These are phyloP conservation scores for Papilio polyxenes DNA, from an alignment of 1,140 invertebrate genomes.

Conservation along the genomic window DNA sequence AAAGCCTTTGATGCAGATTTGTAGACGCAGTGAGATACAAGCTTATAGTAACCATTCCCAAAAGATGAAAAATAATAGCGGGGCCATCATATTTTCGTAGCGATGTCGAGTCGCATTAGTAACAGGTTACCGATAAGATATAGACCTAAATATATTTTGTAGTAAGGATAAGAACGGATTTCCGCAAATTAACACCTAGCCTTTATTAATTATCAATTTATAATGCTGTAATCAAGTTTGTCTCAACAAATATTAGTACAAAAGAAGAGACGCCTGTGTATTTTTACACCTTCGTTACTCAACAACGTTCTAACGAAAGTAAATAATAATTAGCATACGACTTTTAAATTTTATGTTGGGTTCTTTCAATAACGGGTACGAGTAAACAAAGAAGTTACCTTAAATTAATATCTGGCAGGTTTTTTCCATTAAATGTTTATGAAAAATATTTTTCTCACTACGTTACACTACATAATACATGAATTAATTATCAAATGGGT, in stretches of 20 bases:
- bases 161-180: slow-evolving; percentile 27
- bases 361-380: slow-evolving; percentile 22
- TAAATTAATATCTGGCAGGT: not conserved
- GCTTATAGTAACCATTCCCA: no score
- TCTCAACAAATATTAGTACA: slow-evolving; percentile 35
- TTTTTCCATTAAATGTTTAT: not conserved
- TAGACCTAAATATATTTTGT: not conserved
- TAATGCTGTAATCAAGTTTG: slow-evolving; percentile 39
- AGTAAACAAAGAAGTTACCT: slow-evolving; percentile 32
- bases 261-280: slow-evolving; percentile 38
- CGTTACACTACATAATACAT: not conserved
- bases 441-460: not conserved
- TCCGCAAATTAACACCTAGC: slow-evolving; percentile 38
- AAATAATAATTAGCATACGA: slow-evolving; percentile 37
- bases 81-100: no score
- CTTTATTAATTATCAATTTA: slow-evolving; percentile 37
- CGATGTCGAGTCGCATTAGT: no score
- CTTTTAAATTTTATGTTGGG: slow-evolving; percentile 33
- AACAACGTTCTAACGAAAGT: slow-evolving; percentile 33
- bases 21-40: no score
- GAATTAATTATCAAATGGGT: not conserved
- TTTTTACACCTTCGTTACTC: slow-evolving; percentile 39
- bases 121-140: not conserved
- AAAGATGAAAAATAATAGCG: no score
- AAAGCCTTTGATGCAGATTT: no score